Conservation (phyloP, 2,797 vertebrate genomes). For the Lepilemur septentrionalis region DNA sequence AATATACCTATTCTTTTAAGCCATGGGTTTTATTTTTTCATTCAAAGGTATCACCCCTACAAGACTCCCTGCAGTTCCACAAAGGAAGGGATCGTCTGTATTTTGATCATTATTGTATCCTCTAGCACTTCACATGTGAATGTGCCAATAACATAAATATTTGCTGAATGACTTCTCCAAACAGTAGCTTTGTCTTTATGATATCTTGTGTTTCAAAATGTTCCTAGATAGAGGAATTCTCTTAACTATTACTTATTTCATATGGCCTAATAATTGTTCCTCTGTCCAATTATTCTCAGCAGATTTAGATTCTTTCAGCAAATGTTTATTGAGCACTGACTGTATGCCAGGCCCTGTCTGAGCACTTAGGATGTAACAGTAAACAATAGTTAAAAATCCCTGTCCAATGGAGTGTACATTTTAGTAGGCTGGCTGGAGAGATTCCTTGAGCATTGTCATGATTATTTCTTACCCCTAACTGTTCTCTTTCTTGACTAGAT, state of each 20-base stretch:
- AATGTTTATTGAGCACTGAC: not conserved
- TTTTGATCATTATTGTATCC: not conserved
- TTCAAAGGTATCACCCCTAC: not conserved
- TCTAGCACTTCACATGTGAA: not conserved
- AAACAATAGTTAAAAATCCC: not conserved
- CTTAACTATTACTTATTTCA: not conserved
- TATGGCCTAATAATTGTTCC: not conserved
- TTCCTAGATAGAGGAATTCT: not conserved
- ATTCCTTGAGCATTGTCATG: not conserved
- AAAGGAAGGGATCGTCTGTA: not conserved
- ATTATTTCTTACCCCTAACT: slow-evolving; percentile 1
- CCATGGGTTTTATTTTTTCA: not conserved
- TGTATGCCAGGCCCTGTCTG: not conserved
- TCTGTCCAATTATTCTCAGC: not conserved
- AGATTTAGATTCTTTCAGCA: slow-evolving; percentile 13
- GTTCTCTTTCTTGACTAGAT: not conserved
- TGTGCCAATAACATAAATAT: not conserved
- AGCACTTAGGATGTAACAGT: not conserved
- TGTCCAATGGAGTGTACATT: not conserved
- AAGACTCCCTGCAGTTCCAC: not conserved
- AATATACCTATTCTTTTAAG: not conserved
- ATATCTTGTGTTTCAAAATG: not conserved
- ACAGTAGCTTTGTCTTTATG: not conserved
- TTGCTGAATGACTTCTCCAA: slow-evolving; percentile 11
- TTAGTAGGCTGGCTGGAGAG: not conserved